These are phyloP conservation scores for Antechinus stuartii DNA, from an alignment of 2,113 vertebrate genomes.

Conservation along the genomic window DNA sequence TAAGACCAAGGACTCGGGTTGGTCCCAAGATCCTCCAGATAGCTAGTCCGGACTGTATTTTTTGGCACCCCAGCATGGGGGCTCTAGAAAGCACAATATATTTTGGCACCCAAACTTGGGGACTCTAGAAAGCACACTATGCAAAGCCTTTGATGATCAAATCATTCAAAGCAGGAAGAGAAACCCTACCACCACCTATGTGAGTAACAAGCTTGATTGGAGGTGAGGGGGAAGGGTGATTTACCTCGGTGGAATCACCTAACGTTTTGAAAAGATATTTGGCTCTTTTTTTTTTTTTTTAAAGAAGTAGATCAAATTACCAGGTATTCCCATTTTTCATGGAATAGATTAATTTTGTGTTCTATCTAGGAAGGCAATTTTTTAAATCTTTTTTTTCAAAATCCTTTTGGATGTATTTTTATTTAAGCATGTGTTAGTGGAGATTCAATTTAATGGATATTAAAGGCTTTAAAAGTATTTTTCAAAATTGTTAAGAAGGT, in stretches of 20 bases:
- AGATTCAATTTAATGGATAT: constrained; percentile 54
- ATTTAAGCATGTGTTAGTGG: constrained; percentile 37
- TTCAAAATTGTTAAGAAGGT: constrained; percentile 51
- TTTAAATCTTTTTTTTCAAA: constrained; percentile 48
- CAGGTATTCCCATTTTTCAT: constrained; percentile 55
- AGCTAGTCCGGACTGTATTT: too few relatives aligned
- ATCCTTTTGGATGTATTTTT: constrained; percentile 53
- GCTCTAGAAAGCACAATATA: too few relatives aligned
- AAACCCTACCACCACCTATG: neutral
- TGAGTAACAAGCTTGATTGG: neutral
- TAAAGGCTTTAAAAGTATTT: constrained; percentile 48
- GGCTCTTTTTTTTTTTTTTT: constrained; percentile 1
- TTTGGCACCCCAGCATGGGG: too few relatives aligned
- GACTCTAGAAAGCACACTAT: too few relatives aligned
- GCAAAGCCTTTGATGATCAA: neutral
- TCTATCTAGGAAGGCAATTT: constrained; percentile 47
- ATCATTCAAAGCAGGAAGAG: neutral
- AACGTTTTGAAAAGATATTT: constrained; percentile 45
- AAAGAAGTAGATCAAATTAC: constrained; percentile 44
- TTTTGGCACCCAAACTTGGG: too few relatives aligned
- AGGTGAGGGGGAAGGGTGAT: neutral
- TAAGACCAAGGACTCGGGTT: too few relatives aligned
- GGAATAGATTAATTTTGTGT: constrained; percentile 60
- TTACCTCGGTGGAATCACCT: neutral
- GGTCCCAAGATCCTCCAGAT: too few relatives aligned